Conservation (phyloP, 2,888 invertebrate genomes). For the Hartigia nigra region DNA sequence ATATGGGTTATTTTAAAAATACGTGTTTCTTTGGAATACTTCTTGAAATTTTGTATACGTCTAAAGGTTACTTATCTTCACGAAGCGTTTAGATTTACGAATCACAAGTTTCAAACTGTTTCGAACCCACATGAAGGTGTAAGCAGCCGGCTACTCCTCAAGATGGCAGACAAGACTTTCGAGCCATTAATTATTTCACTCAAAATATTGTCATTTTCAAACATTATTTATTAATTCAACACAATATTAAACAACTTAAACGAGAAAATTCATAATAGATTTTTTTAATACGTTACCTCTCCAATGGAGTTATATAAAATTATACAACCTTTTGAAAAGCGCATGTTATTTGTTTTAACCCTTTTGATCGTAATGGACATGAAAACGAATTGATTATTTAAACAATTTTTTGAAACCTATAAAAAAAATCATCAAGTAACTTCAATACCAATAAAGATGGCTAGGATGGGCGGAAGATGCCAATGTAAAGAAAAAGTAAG, state of each 20-base stretch:
- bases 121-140: not conserved
- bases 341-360: not conserved
- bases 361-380: not conserved
- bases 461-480: slow-evolving; percentile 37
- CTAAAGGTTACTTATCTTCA: not conserved
- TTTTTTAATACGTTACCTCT: too few relatives aligned
- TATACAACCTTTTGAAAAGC: not conserved
- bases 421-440: not conserved
- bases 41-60: not conserved
- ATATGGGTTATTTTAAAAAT: not conserved
- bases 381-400: not conserved
- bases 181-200: not conserved
- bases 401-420: not conserved
- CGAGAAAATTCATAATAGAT: not conserved
- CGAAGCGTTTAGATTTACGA: not conserved
- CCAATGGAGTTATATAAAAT: not conserved
- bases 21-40: not conserved
- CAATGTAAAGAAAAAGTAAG: slow-evolving; percentile 33
- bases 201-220: not conserved
- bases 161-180: not conserved
- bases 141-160: not conserved
- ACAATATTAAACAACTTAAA: not conserved
- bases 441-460: slow-evolving; percentile 28
- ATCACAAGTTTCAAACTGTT: not conserved
- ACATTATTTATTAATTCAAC: too few relatives aligned